Conservation (phyloP, 2,888 invertebrate species). For the Philereme transversata region DNA sequence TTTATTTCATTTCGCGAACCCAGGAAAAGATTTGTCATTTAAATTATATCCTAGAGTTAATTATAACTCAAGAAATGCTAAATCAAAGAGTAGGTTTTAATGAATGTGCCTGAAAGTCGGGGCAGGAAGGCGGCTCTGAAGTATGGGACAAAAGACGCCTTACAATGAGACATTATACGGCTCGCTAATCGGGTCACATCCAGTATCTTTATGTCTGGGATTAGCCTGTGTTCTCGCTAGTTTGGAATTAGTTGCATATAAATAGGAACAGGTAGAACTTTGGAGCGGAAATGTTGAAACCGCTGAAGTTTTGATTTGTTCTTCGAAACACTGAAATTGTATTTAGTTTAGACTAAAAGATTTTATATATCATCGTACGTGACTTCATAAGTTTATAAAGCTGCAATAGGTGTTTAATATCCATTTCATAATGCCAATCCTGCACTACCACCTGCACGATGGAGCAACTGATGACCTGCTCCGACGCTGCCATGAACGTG, state of each 20-base stretch:
- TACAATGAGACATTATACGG: conserved; percentile 39
- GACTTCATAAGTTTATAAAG: too few relatives aligned
- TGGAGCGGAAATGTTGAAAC: conserved; percentile 15
- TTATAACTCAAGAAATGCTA: conserved; percentile 34
- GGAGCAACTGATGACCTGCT: too few relatives aligned
- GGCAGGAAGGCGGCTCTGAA: conserved; percentile 5
- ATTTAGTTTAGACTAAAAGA: neutral
- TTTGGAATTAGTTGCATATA: conserved; percentile 19
- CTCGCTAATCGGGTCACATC: conserved; percentile 42
- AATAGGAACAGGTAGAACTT: conserved; percentile 12
- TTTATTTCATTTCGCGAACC: conserved; percentile 22
- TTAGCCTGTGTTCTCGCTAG: conserved; percentile 9
- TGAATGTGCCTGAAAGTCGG: conserved; percentile 29
- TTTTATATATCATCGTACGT: too few relatives aligned
- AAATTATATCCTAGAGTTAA: conserved; percentile 36
- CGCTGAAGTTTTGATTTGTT: conserved; percentile 13
- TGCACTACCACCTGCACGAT: too few relatives aligned
- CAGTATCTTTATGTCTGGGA: conserved; percentile 5
- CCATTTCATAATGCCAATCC: too few relatives aligned
- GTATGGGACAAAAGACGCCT: conserved; percentile 21
- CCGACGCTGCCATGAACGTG: too few relatives aligned
- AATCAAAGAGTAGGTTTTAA: conserved; percentile 34
- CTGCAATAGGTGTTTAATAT: too few relatives aligned
- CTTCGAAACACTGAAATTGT: conserved; percentile 16
- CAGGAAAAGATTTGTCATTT: conserved; percentile 40